Conservation (phyloP, 2,888 invertebrate genomes). For the Ophioninae sp. region DNA sequence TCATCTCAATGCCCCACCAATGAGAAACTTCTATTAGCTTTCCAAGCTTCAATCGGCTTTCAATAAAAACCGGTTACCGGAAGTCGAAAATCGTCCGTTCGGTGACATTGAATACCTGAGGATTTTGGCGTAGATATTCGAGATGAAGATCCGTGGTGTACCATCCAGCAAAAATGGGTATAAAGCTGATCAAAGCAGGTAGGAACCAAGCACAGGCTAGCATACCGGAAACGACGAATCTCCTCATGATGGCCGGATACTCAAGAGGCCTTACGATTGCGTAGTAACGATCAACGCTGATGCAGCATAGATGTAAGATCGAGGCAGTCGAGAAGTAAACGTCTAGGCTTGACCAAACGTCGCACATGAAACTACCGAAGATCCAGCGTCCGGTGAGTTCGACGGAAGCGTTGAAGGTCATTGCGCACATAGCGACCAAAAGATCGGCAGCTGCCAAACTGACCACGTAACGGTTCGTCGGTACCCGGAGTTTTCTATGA, state of each 20-base stretch:
- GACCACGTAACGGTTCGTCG: slow-evolving; percentile 97
- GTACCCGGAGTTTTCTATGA: slow-evolving; percentile 90
- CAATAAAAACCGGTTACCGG: no score
- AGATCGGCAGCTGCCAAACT: slow-evolving; percentile 96
- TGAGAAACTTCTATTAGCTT: no score
- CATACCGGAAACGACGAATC: slow-evolving; percentile 85
- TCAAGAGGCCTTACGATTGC: slow-evolving; percentile 95
- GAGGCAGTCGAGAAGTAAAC: slow-evolving; percentile 96
- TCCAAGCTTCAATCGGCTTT: no score
- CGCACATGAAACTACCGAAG: slow-evolving; percentile 94
- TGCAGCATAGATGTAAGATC: slow-evolving; percentile 96
- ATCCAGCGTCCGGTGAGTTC: slow-evolving; percentile 92
- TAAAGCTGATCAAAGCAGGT: slow-evolving; percentile 84
- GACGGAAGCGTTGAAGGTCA: slow-evolving; percentile 95
- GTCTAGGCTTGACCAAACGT: slow-evolving; percentile 96
- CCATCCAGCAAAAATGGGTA: slow-evolving; percentile 85
- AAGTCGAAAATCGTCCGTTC: no score
- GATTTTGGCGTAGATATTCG: slow-evolving; percentile 83
- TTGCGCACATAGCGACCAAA: slow-evolving; percentile 94
- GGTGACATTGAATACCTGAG: slow-evolving; percentile 84
- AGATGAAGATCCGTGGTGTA: slow-evolving; percentile 86
- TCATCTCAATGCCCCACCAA: no score
- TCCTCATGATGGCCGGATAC: slow-evolving; percentile 96
- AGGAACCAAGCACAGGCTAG: slow-evolving; percentile 83
- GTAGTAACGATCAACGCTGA: slow-evolving; percentile 95